Evolutionary conservation across 2,888 invertebrate genomes (phyloP), one percentile per base, ranked within the genome.

Genomic region (Lepidochrysops patricia): DNA sequence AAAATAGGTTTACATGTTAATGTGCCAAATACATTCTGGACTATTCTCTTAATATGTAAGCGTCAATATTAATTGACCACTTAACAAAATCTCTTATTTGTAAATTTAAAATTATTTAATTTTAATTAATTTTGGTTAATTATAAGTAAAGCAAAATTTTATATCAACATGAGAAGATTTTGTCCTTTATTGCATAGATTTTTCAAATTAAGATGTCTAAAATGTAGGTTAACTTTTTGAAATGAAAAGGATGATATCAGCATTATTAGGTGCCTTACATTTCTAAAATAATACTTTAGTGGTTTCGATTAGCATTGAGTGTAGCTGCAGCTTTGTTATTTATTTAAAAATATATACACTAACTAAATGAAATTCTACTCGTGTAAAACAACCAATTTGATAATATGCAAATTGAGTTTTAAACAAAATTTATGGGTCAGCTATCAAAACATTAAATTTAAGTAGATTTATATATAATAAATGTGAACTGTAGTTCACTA

Each of bases 181-280:
- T 61, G 64, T 66, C 52, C 19, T 29, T 54, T 25, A 50, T 50
- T 54, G 54, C 32, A 54, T 29, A 29, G 19, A 67, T 68, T 67
- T 68, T 70, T 73, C 68, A 64, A 64, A 64, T 63, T 63, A 63
- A 64, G 70, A 72, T 70, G 67, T 70, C 68, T 73, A 74, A 69
- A 62, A 64, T 72, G 67, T 75, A 74, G 72, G 75, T 73, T 67
- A 70, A 72, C 71, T 68, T 68, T 68, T 71, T 69, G 73, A 77
- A 78, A 76, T 76, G 74, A 66, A 75, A 76, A 73, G 72, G 65
- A 68, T 62, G 58, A 72, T 71, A 68, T 67, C 76, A 66, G 69
- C 70, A 71, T 72, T 74, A 75, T 75, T 77, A 75, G 75, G 76
- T 77, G 79, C 79, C 81, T 79, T 78, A 72, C 77, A 78, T 80